phyloP scores from a whole-genome alignment of 2,797 vertebrate genomes.

The Okamejei kenojei region DNA sequence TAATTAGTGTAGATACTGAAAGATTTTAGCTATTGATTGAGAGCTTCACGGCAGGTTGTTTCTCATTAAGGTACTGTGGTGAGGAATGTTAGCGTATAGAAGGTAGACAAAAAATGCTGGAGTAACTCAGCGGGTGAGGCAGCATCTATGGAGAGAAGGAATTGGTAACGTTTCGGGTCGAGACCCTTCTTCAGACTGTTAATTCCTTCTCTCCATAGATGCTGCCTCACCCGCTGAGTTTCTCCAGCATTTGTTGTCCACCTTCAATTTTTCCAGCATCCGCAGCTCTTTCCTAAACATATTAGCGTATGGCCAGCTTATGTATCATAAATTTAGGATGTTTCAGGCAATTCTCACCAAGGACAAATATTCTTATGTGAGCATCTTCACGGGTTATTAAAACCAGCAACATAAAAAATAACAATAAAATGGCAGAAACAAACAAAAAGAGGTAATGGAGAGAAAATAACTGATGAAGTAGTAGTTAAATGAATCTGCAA shows the following conservation, averaged over 20 bases:
- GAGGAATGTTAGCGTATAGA: not conserved
- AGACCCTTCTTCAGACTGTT: too few species aligned
- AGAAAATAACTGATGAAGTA: too few species aligned
- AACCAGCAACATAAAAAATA: not conserved
- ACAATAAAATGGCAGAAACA: not conserved
- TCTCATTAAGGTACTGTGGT: not conserved
- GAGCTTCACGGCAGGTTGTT: too few species aligned
- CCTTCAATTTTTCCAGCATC: too few species aligned
- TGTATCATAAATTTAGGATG: not conserved
- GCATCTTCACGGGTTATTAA: not conserved
- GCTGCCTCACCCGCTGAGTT: too few species aligned
- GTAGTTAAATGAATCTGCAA: too few species aligned
- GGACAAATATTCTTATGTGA: not conserved
- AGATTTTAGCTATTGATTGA: not conserved
- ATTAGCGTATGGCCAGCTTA: not conserved
- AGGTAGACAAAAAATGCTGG: too few species aligned
- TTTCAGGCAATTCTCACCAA: not conserved
- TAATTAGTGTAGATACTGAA: not conserved
- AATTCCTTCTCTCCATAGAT: too few species aligned
- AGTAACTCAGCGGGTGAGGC: too few species aligned
- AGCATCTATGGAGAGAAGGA: too few species aligned
- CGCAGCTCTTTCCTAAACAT: not conserved
- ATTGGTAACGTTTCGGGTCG: too few species aligned
- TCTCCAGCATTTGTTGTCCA: too few species aligned
- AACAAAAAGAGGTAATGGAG: not conserved